A percentile compares a stretch with the other conserved stretches of the same genome.
Conservation (phyloP, 35 echinoderm and acorn worm species). For the Amphiura filiformis region DNA sequence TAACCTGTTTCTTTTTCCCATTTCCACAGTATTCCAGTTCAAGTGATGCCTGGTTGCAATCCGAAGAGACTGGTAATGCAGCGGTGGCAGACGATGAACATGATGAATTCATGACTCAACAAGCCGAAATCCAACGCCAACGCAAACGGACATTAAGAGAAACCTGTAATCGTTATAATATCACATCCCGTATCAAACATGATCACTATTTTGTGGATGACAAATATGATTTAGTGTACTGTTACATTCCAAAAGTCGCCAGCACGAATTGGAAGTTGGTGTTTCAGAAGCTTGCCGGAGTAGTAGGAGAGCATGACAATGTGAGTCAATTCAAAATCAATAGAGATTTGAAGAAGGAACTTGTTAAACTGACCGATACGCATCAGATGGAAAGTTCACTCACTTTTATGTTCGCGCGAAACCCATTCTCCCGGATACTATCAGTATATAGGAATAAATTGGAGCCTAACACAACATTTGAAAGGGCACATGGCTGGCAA, state of each 20-base stretch:
- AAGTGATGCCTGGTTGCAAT: too few species aligned
- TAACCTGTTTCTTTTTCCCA: too few species aligned
- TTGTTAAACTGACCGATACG: neutral
- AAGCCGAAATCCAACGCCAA: neutral
- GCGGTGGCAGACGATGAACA: neutral
- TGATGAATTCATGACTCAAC: neutral
- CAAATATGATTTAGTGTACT: neutral
- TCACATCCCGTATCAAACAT: neutral
- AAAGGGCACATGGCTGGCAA: conserved; percentile 50
- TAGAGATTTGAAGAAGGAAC: neutral
- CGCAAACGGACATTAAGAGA: neutral
- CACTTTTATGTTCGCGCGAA: neutral
- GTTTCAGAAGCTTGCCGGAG: neutral
- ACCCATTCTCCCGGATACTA: neutral
- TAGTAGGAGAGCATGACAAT: neutral
- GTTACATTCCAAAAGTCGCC: neutral
- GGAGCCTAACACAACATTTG: conserved; percentile 54
- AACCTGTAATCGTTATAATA: neutral
- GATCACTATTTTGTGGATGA: neutral
- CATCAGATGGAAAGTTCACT: neutral
- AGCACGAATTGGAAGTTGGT: neutral
- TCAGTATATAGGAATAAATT: neutral
- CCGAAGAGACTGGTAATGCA: too few species aligned
- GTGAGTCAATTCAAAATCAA: neutral
- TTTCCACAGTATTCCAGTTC: too few species aligned